These are phyloP conservation scores for Pteromalus puparum DNA, from an alignment of 1,140 invertebrate species.

Conservation along the genomic window DNA sequence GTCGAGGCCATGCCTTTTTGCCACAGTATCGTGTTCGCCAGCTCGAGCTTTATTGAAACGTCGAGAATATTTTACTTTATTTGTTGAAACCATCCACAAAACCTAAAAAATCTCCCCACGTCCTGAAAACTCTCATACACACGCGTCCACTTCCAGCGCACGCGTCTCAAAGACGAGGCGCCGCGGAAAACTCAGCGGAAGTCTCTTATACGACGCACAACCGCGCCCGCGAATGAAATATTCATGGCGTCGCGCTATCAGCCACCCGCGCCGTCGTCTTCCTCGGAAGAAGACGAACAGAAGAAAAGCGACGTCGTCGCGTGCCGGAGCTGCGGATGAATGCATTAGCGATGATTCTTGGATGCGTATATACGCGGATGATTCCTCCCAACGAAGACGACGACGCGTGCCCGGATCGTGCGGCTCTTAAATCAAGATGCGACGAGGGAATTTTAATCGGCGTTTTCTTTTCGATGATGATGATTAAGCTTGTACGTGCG, in stretches of 20 bases:
- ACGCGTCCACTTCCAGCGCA: background rate
- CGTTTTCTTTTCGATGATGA: background rate
- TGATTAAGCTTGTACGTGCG: background rate
- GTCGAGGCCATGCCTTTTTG: conserved; percentile 44
- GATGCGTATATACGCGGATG: background rate
- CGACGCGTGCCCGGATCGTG: conserved; percentile 11
- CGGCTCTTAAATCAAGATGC: conserved; percentile 11
- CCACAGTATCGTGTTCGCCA: conserved; percentile 8
- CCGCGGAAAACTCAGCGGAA: conserved; percentile 23
- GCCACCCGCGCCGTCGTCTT: conserved; percentile 2
- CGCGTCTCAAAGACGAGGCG: background rate
- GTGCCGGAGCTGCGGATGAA: background rate
- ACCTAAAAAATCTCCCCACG: background rate
- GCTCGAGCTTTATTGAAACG: conserved; percentile 13
- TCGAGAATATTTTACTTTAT: background rate
- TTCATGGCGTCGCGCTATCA: conserved; percentile 35
- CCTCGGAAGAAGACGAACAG: conserved; percentile 11
- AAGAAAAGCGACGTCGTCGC: background rate
- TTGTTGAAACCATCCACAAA: background rate
- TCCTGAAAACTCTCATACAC: background rate
- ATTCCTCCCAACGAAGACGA: background rate
- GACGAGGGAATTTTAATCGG: conserved; percentile 5
- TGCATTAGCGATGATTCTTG: conserved; percentile 9
- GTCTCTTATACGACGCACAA: background rate
- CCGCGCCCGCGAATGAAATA: conserved; percentile 33